Base-by-base conservation (phyloP, 2,797 vertebrate species). In the Tauraco hartlaubi region DNA sequence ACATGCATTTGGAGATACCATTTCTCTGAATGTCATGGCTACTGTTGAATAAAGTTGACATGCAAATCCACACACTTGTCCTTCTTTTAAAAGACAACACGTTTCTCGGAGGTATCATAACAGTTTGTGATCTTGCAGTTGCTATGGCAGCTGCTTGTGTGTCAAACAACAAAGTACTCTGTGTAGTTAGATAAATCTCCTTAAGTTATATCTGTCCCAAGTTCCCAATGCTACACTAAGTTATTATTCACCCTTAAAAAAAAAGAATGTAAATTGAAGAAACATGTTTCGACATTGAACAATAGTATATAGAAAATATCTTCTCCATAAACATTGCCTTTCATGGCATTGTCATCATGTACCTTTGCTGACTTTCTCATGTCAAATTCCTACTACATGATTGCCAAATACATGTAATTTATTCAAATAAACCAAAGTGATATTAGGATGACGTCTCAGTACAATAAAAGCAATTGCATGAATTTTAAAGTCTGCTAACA, bases 71-170 rank as follows among this genome's bases (percentile, higher is more conserved):
- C 26, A n/a, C 2, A 2, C 77, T 74, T 84, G 64, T 6, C 51
- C 41, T 49, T 76, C 81, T 96, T 96, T 93, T 75, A 85, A 87
- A 92, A 69, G 67, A 78, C 55, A 91, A 85, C 77, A 49, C 43
- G 1, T 92, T 95, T 96, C 97, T 97, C 92, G 1, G 85, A 96
- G 88, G 95, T 82, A 86, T 68, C 87, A 6, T 91, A 94, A 96
- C 29, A 77, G 63, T 97, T 91, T 94, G 95, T 94, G 95, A 97
- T 91, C 78, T 64, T 31, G 31, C 87, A 76, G 98, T 98, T 98
- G 96, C 98, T 96, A 96, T 97, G 96, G 96, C n/a, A 94, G 96
- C 96, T 84, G 69, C 88, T 88, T 95, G 88, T 96, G 93, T 97
- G 89, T 91, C 43, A 7, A 95, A 97, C 88, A 97, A 97, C 97